Base-by-base conservation (phyloP, 2,113 vertebrate species). In the Pristiophorus japonicus region DNA sequence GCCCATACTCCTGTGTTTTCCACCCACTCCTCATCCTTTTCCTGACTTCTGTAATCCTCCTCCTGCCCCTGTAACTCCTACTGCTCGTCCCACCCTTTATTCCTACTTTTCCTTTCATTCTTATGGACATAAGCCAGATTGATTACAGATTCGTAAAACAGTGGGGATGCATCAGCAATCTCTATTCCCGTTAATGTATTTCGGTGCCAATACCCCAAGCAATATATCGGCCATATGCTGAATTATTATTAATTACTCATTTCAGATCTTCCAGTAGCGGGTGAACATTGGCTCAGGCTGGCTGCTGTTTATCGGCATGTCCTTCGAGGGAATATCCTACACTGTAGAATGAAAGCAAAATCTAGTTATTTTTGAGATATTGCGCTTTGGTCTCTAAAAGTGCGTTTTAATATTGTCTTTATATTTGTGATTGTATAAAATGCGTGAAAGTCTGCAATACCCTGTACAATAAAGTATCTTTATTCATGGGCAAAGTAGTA, bases 91-190 rank as follows among this genome's bases (percentile, higher is more conserved):
- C 42, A 59, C 59, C 66, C 95, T 62, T 96, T 65, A 95, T 65
- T 84, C 95, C 81, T 95, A 95, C 84, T 62, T 67, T 94, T 78
- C 90, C 42, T 75, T 94, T 51, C 27, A 42, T 94, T 42, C 66
- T 51, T 38, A 11, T 38, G 30, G 27, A 12, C 63, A 66, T 67
- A 65, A 73, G 65, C 63, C 42, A 51, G 47, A 94, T 65, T 73
- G 22, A 51, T 70, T 73, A 42, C 66, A 70, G 66, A 67, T 94
- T 70, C 66, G 18, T 47, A 34, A 92, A 90, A 47, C 66, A 94
- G 65, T 4, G 14, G 14, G 16, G 66, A 70, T 73, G 27, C 65
- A 73, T 70, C 66, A 73, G 45, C 42, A 94, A 70, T 67, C 66
- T 73, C 11, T 51, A 0, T 51, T 47, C 66, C 93, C 66, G 65